A percentile compares a stretch with the other conserved stretches of the same genome.
These are phyloP conservation scores for Neosilurus hyrtlii DNA, from an alignment of 2,797 vertebrate species.

Conservation along the genomic window DNA sequence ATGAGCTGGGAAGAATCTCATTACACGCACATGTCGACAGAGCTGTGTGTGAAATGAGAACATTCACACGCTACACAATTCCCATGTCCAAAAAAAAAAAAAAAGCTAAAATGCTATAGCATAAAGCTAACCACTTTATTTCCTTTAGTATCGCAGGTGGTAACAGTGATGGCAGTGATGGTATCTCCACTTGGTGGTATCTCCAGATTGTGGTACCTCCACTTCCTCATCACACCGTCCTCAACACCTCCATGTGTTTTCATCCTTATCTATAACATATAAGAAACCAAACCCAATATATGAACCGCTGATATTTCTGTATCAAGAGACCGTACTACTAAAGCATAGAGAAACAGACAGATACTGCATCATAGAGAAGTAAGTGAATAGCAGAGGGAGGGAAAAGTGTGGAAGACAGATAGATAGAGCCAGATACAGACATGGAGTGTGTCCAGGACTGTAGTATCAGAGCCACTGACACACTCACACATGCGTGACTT, in stretches of 20 bases:
- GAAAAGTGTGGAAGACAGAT: neutral
- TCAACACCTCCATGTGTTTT: neutral
- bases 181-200: no score
- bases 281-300: neutral
- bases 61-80: neutral
- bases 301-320: no score
- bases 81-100: neutral
- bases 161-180: neutral
- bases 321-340: neutral
- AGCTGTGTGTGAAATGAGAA: neutral
- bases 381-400: neutral
- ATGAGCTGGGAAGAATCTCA: constrained; percentile 62
- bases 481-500: constrained; percentile 43
- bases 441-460: constrained; percentile 1
- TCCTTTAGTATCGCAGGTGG: no score
- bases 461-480: constrained; percentile 29
- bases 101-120: neutral
- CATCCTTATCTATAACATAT: neutral
- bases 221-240: neutral
- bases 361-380: neutral
- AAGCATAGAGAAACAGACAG: neutral
- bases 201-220: neutral
- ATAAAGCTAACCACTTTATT: neutral
- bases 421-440: constrained; percentile 29
- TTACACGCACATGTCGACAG: constrained; percentile 58